Conservation (phyloP, 2,797 vertebrate genomes). For the Pipistrellus pipistrellus region DNA sequence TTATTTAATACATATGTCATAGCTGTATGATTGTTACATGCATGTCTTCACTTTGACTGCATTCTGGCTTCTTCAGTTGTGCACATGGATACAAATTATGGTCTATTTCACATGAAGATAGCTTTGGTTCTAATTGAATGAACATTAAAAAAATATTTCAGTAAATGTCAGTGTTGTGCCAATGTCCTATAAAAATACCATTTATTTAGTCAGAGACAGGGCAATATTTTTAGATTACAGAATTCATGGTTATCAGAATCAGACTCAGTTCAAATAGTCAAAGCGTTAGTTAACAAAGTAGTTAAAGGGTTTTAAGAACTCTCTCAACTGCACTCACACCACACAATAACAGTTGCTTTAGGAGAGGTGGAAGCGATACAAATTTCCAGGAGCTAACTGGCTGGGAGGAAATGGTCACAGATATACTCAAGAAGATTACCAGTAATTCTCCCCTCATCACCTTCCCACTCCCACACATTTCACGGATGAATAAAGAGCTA, state of each 20-base stretch:
- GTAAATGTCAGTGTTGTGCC: not conserved
- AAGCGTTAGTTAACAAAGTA: not conserved
- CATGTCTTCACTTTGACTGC: conserved; percentile 45
- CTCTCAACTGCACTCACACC: not conserved
- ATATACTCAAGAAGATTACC: not conserved
- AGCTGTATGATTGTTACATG: conserved; percentile 21
- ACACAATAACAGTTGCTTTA: not conserved
- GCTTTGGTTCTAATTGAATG: not conserved
- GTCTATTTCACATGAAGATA: conserved; percentile 10
- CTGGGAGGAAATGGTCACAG: not conserved
- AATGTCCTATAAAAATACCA: not conserved
- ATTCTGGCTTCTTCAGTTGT: conserved; percentile 52
- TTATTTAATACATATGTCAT: conserved; percentile 65
- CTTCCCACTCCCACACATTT: not conserved
- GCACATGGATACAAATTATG: not conserved
- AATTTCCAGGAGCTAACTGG: not conserved
- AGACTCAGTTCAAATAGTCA: conserved; percentile 37
- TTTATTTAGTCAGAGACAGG: conserved; percentile 30
- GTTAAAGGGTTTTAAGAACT: not conserved
- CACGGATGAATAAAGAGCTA: not conserved
- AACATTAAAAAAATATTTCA: conserved; percentile 34
- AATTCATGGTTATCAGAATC: not conserved
- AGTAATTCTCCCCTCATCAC: not conserved
- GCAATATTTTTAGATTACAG: conserved; percentile 43
- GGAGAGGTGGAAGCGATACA: not conserved